Conservation (phyloP, 2,888 invertebrate genomes). For the Neoitamus cyanurus region DNA sequence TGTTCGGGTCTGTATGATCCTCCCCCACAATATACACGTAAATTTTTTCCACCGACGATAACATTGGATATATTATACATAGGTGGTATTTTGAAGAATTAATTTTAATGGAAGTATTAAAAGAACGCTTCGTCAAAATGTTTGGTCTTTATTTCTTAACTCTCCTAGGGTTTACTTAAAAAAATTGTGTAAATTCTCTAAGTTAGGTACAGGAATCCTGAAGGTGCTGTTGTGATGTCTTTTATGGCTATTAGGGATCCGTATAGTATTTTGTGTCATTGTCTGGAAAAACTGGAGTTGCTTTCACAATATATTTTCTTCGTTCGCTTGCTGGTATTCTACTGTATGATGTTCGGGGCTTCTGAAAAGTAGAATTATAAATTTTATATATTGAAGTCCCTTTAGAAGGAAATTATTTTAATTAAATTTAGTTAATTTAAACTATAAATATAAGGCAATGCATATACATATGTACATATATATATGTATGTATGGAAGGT, state of each 20-base stretch:
- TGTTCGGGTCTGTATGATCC: too few species aligned
- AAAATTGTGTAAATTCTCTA: not conserved
- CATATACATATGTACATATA: too few species aligned
- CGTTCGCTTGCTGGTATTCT: constrained; percentile 57
- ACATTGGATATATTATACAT: too few species aligned
- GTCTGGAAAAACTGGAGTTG: constrained; percentile 61
- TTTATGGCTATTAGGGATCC: not conserved
- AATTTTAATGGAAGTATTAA: too few species aligned
- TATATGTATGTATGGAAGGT: too few species aligned
- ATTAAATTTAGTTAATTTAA: not conserved
- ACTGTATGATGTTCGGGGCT: constrained; percentile 12
- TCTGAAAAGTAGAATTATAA: constrained; percentile 37
- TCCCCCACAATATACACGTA: too few species aligned
- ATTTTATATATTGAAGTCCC: not conserved
- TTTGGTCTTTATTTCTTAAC: not conserved
- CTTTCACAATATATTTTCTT: constrained; percentile 62
- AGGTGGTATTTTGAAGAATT: too few species aligned
- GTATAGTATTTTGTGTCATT: constrained; percentile 61
- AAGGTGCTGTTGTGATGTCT: constrained; percentile 19
- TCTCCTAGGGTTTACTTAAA: not conserved
- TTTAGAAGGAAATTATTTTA: not conserved
- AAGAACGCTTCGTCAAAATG: not conserved
- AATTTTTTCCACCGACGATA: too few species aligned
- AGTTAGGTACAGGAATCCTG: not conserved
- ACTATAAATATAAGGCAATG: not conserved